Base-by-base conservation (phyloP, 2,113 vertebrate genomes). In the Takifugu bimaculatus region DNA sequence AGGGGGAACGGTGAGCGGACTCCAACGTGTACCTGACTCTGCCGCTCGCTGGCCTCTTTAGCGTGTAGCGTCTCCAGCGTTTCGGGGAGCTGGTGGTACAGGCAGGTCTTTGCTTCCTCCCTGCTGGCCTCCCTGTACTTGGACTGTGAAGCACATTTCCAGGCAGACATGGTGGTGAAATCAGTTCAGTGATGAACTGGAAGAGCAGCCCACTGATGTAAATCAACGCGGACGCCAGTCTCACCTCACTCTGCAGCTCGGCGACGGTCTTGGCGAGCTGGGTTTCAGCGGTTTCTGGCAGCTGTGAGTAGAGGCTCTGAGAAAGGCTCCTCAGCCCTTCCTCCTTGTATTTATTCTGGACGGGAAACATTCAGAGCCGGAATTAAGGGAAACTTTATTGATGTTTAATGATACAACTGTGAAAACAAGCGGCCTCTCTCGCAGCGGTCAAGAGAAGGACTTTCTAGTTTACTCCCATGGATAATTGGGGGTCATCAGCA, bases 61-160 rank as follows among this genome's bases (percentile, higher is more conserved):
- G 82, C 82, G 2, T 77, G 84, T 0, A 50, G 77, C 0, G 77
- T 86, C 48, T 85, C 62, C 54, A 79, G 55, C 2, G 84, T 86
- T 11, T 84, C 63, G 0, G 84, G 61, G 0, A 88, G 65, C 50
- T 50, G 79, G 45, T 80, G 79, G 67, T 79, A 88, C 59, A 80
- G 55, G 44, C 70, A 68, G 57, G 42, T 39, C 57, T 27, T 63
- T 11, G 63, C 63, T 43, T 81, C 74, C 71, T 68, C 84, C 67
- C 57, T 88, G 62, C 83, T 81, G 14, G 70, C 89, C 65, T 91
- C 92, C 87, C 93, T 95, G 75, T 98, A 98, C 66, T 91, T 94
- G 35, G 82, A 67, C 86, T 88, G 39, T 26, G 55, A 50, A 6
- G 57, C 2, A 48, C 54, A 50, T n/a, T 29, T 26, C 12, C 20